A percentile compares a stretch with the other conserved stretches of the same genome.
Conservation (phyloP, 2,888 invertebrate species). For the Druceiella hillmani region DNA sequence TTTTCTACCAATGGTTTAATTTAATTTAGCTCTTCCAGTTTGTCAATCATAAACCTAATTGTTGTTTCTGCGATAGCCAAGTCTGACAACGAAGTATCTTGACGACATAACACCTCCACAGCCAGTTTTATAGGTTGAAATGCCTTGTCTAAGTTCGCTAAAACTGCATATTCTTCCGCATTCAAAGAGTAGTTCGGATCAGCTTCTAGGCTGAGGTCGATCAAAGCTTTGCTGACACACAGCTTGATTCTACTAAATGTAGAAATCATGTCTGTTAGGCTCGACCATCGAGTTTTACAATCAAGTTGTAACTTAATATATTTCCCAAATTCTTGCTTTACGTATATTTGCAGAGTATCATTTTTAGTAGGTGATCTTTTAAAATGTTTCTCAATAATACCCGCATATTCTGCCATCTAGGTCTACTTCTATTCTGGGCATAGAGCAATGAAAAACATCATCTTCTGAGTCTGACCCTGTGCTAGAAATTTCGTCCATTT, state of each 20-base stretch:
- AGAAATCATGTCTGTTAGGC: constrained; percentile 15
- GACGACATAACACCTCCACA: constrained; percentile 19
- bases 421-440: too few relatives aligned
- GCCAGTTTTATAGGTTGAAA: constrained; percentile 20
- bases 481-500: too few relatives aligned
- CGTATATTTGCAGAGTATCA: constrained; percentile 15
- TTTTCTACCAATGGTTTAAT: constrained; percentile 18
- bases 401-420: too few relatives aligned
- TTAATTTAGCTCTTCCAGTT: constrained; percentile 19
- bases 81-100: constrained; percentile 19
- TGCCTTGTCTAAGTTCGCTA: constrained; percentile 10
- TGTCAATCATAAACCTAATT: constrained; percentile 19
- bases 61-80: constrained; percentile 19
- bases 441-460: too few relatives aligned
- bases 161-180: constrained; percentile 15
- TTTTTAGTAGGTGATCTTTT: constrained; percentile 15
- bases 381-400: constrained; percentile 11
- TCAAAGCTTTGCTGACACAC: constrained; percentile 20
- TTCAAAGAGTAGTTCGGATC: constrained; percentile 18
- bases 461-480: too few relatives aligned
- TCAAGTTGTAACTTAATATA: constrained; percentile 13
- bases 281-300: constrained; percentile 17
- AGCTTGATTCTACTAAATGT: constrained; percentile 18
- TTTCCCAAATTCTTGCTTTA: constrained; percentile 11
- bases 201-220: constrained; percentile 18